Base-by-base conservation (phyloP, 1,140 invertebrate species). In the Cydia pomonella region DNA sequence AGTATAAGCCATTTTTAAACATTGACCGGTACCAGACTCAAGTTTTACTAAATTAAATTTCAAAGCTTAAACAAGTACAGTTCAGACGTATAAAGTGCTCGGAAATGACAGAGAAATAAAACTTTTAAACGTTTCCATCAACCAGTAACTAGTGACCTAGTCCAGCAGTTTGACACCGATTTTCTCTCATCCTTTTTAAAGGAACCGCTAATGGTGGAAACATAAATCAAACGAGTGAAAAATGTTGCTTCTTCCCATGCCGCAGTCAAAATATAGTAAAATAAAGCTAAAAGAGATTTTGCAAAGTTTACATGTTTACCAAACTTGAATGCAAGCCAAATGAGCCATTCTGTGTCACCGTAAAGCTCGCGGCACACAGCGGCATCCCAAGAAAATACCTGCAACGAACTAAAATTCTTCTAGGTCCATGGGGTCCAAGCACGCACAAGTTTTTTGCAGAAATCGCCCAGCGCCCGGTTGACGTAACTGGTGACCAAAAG, bases 291-390 rank as follows among this genome's bases (percentile, higher is more conserved):
- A 64, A 33, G 64, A 69, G 33, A 69, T 69, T 69, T 69, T 33
- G 64, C 64, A 69, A 69, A 69, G 64, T 69, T 33, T 69, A 69
- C 64, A 69, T 69, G 64, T 69, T 69, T 69, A 69, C 64, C 64
- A 33, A 69, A 69, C 64, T 69, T 69, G 64, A 69, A 69, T 69
- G 64, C 27, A 33, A 33, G 64, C 64, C 64, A 69, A 69, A 69
- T 69, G 64, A 69, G 64, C 64, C 64, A 33, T 69, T 69, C 29
- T 69, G 29, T 69, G 64, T 69, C 64, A 33, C 64, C n/a, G n/a
- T 41, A 29, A 66, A 33, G 63, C 12, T 27, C 25, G 27, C 3
- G 63, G 16, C 9, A 10, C 27, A 66, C 63, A 66, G 23, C 16
- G 63, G 41, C 16, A 16, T 16, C 41, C 12, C 10, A 44, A 44